Evolutionary conservation across 2,113 vertebrate species (phyloP).

Genomic region (Aix galericulata): DNA sequence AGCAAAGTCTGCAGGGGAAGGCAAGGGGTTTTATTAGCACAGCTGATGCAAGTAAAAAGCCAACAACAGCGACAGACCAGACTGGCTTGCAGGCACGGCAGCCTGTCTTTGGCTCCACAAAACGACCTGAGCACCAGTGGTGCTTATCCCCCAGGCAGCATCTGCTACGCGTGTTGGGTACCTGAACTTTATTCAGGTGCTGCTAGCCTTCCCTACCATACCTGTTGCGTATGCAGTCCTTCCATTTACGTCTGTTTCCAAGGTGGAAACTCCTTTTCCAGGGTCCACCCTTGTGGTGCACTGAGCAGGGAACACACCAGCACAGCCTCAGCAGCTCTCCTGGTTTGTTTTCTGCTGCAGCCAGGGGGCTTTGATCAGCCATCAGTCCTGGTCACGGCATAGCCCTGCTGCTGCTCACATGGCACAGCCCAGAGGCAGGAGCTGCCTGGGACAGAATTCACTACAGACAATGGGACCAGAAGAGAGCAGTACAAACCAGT

Average conservation of each 20-base stretch:
- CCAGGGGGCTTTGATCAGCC: not conserved
- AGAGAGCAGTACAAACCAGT: not conserved
- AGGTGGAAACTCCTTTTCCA: not conserved
- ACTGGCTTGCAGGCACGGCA: not conserved
- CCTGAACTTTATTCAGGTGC: not conserved
- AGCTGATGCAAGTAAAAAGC: not conserved
- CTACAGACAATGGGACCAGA: not conserved
- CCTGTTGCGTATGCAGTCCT: not conserved
- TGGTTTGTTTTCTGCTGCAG: fast-evolving
- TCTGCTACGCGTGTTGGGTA: not conserved
- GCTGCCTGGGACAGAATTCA: fast-evolving
- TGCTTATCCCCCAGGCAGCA: not conserved
- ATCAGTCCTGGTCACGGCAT: fast-evolving
- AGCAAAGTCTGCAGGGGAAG: not conserved
- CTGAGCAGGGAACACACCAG: not conserved
- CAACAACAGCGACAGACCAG: not conserved
- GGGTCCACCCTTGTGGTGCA: not conserved
- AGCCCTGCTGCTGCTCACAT: not conserved
- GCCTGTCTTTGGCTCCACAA: not conserved
- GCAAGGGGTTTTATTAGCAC: not conserved
- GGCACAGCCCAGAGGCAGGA: too few relatives aligned
- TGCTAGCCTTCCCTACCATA: not conserved
- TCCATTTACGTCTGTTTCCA: fast-evolving
- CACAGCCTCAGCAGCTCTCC: not conserved
- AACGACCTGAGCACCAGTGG: not conserved